Conservation (phyloP, 1,140 invertebrate species). For the Conopomorpha cramerella region DNA sequence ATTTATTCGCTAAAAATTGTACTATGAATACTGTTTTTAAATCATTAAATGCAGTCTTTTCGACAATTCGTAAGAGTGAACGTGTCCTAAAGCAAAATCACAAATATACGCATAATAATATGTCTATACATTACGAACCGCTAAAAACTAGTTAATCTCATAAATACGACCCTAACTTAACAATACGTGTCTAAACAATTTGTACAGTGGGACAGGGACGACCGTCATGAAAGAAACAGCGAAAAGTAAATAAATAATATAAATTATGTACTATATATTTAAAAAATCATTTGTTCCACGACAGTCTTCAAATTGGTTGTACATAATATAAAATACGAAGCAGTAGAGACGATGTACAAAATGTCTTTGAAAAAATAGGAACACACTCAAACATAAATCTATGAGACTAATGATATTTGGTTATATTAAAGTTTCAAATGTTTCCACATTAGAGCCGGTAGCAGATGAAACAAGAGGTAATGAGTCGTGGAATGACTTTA, state of each 20-base stretch:
- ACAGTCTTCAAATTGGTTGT: slow-evolving; percentile 43
- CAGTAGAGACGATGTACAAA: slow-evolving; percentile 23
- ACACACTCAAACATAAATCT: slow-evolving; percentile 25
- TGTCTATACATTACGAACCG: slow-evolving; percentile 40
- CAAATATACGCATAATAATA: slow-evolving; percentile 34
- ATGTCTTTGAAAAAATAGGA: slow-evolving; percentile 43
- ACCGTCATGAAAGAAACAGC: slow-evolving; percentile 33
- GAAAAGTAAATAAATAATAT: slow-evolving; percentile 55
- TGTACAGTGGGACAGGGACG: slow-evolving; percentile 46
- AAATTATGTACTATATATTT: slow-evolving; percentile 39
- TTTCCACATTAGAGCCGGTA: background rate
- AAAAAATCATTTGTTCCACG: too few relatives aligned
- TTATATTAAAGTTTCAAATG: slow-evolving; percentile 13
- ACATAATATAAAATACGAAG: slow-evolving; percentile 26
- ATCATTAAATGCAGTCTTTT: slow-evolving; percentile 56
- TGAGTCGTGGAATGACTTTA: background rate
- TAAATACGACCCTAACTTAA: slow-evolving; percentile 50
- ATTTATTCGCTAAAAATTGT: slow-evolving; percentile 2
- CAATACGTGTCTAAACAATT: slow-evolving; percentile 47
- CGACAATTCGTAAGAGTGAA: slow-evolving; percentile 25
- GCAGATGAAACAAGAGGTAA: background rate
- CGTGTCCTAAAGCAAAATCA: slow-evolving; percentile 49
- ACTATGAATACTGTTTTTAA: slow-evolving; percentile 18
- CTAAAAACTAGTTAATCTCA: slow-evolving; percentile 52
- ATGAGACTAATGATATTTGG: slow-evolving; percentile 22